These are phyloP conservation scores for Brachycybe producta DNA, from an alignment of 2,888 invertebrate species.

Conservation along the genomic window DNA sequence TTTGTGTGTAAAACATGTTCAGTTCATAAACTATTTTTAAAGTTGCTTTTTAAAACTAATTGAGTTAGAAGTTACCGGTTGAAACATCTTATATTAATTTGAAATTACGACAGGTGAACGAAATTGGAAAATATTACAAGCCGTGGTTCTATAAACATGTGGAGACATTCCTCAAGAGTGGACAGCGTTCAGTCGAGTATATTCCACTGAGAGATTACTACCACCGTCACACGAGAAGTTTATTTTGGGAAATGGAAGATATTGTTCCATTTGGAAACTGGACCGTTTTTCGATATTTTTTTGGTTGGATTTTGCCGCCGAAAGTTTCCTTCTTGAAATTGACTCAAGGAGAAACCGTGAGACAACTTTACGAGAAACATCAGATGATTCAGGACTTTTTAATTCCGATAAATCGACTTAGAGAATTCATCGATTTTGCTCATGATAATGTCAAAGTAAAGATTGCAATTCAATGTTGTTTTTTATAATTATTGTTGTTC, in stretches of 20 bases:
- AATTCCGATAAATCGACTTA: slow-evolving; percentile 50
- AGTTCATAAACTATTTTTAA: slow-evolving; percentile 3
- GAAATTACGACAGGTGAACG: slow-evolving; percentile 45
- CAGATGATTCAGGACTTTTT: slow-evolving; percentile 72
- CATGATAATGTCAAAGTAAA: slow-evolving; percentile 50
- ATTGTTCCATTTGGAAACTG: slow-evolving; percentile 73
- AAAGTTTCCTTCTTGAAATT: slow-evolving; percentile 66
- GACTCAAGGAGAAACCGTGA: slow-evolving; percentile 55
- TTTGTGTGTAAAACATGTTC: neutral
- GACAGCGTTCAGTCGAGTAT: slow-evolving; percentile 44
- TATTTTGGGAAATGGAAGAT: slow-evolving; percentile 77
- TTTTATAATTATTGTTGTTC: neutral
- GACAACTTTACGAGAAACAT: slow-evolving; percentile 55
- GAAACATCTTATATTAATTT: slow-evolving; percentile 3
- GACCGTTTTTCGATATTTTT: slow-evolving; percentile 51
- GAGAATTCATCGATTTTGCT: slow-evolving; percentile 48
- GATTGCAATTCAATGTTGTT: neutral
- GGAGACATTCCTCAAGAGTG: slow-evolving; percentile 38
- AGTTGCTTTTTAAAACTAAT: neutral
- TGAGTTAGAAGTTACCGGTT: neutral
- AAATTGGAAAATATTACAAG: slow-evolving; percentile 61
- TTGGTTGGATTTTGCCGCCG: slow-evolving; percentile 72
- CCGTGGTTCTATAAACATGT: slow-evolving; percentile 77
- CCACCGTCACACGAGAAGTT: slow-evolving; percentile 61
- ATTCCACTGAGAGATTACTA: slow-evolving; percentile 70